Evolutionary conservation across 2,888 invertebrate genomes (phyloP).

Genomic region (Eueremaeus valkanovi): DNA sequence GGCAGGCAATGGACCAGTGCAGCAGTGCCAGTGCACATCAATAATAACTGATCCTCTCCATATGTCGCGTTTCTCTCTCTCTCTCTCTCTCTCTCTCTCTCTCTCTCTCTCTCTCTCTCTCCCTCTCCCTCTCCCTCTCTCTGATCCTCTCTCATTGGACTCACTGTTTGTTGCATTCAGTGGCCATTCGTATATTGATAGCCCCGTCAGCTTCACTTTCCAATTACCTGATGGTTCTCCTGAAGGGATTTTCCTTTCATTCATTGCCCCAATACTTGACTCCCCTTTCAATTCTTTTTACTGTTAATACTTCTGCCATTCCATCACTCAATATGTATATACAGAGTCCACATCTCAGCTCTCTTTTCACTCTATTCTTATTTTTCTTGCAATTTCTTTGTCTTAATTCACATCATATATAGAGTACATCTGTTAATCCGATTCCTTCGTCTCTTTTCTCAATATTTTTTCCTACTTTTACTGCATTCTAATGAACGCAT

Average conservation of each 20-base stretch:
- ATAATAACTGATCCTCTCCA: slow-evolving; percentile 35
- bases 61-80: slow-evolving; percentile 11
- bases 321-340: not conserved
- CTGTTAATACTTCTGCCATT: not conserved
- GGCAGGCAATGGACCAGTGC: slow-evolving; percentile 23
- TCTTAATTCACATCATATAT: slow-evolving; percentile 22
- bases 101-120: not conserved
- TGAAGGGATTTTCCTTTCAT: slow-evolving; percentile 25
- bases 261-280: not conserved
- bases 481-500: not conserved
- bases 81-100: too few species aligned
- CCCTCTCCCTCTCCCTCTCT: too few species aligned
- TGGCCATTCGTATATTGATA: not conserved
- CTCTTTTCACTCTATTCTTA: not conserved
- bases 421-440: not conserved
- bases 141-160: not conserved
- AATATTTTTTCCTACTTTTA: not conserved
- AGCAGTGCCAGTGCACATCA: slow-evolving; percentile 34
- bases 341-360: not conserved
- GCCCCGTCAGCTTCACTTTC: slow-evolving; percentile 21
- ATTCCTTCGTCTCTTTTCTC: not conserved
- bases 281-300: slow-evolving; percentile 27
- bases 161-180: not conserved
- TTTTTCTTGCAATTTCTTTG: slow-evolving; percentile 1
- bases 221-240: slow-evolving; percentile 36